Base-by-base conservation (phyloP, 2,888 invertebrate species). In the Xestoiulus laeticollis region DNA sequence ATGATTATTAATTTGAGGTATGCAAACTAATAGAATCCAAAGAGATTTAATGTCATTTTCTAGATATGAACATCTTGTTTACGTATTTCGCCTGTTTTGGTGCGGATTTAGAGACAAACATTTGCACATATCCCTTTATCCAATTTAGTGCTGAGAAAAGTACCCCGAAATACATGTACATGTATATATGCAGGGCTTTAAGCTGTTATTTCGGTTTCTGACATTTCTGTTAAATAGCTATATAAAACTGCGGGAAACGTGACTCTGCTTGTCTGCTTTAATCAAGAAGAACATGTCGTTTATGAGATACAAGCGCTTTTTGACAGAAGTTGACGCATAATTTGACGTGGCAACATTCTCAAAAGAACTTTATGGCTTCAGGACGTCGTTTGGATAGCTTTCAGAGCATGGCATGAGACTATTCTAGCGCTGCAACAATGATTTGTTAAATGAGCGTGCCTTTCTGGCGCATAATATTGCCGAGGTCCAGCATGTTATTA, bases 321-420 rank as follows among this genome's bases (percentile, higher is more conserved):
- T 68, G 68, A n/a, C 68, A 68, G 68, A 22, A 68, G 68, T 26
- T 68, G 68, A 22, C 68, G 68, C 68, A 68, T 68, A 68, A 68
- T 68, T 68, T 68, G 68, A 68, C 68, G 22, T 22, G 68, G n/a
- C 22, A n/a, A n/a, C 68, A 68, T 68, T 5, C 22, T 22, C n/a
- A 68, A 68, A 22, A 59, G n/a, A 68, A n/a, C 4, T 68, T 68
- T 68, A 68, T 68, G 68, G 68, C 68, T 8, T 68, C 0, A n/a
- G 59, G n/a, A 68, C 68, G 22, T 68, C 4, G 68, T 68, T 68
- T 68, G 68, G 26, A 68, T 68, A 68, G 22, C 22, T 68, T 22
- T 4, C 68, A 22, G 68, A 22, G n/a, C 68, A 68, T 68, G 68
- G n/a, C 22, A 4, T 22, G 38, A 3, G 38, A 6, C 22, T 22